These are phyloP conservation scores for Chaetophractus vellerosus DNA, from an alignment of 2,797 vertebrate genomes.

Conservation along the genomic window DNA sequence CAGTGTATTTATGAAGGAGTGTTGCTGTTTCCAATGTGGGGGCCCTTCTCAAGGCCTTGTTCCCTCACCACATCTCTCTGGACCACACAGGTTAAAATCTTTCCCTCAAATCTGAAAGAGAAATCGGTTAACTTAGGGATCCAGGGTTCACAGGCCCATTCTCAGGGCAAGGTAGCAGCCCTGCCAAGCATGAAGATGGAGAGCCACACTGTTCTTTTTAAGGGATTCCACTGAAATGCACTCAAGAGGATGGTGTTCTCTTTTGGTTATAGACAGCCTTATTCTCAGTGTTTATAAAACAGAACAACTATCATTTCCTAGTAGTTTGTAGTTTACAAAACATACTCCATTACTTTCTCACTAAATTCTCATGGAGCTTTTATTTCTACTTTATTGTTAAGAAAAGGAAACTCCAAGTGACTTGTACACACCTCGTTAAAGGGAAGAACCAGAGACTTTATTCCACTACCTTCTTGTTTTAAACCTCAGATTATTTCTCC, in stretches of 20 bases:
- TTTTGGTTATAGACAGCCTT: not conserved
- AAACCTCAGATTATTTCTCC: conserved; percentile 4
- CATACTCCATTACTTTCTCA: not conserved
- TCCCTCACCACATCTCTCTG: not conserved
- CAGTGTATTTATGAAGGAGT: not conserved
- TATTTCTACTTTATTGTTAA: not conserved
- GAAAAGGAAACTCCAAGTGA: not conserved
- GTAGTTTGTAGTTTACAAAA: conserved; percentile 13
- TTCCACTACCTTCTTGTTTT: not conserved
- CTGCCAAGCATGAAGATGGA: not conserved
- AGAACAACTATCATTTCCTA: not conserved
- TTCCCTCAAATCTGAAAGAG: conserved; percentile 25
- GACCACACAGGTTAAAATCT: not conserved
- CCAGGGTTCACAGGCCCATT: not conserved
- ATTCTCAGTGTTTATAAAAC: not conserved
- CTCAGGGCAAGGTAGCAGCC: not conserved
- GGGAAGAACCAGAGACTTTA: not conserved
- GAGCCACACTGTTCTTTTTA: not conserved
- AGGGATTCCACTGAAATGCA: not conserved
- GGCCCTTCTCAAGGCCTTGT: not conserved
- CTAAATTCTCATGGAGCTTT: not conserved
- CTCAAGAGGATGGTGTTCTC: not conserved
- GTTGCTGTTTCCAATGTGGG: not conserved
- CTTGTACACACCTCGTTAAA: not conserved
- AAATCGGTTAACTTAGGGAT: not conserved